Conservation (phyloP, 2,797 vertebrate species). For the Molossus alvarezi region DNA sequence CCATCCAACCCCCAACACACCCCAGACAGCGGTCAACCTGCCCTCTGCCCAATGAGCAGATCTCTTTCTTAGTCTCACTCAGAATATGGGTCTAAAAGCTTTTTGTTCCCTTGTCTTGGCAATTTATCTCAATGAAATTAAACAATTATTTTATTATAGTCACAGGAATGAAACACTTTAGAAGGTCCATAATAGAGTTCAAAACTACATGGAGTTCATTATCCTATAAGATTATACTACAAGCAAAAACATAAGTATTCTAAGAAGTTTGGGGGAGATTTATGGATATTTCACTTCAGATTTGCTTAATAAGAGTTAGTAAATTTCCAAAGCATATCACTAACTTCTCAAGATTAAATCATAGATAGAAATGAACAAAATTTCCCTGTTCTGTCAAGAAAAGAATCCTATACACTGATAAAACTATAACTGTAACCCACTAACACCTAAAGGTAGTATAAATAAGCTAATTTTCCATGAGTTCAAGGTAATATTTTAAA, state of each 20-base stretch:
- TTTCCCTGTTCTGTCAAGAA: background rate
- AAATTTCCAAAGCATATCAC: background rate
- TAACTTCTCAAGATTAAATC: slow-evolving; percentile 32
- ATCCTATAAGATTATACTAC: background rate
- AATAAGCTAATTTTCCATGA: background rate
- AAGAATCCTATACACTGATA: background rate
- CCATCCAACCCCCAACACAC: background rate
- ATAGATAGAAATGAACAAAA: slow-evolving; percentile 9
- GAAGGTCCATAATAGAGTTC: background rate
- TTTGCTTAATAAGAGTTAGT: background rate
- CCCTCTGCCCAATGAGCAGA: background rate
- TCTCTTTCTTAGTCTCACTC: background rate
- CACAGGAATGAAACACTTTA: slow-evolving; percentile 2
- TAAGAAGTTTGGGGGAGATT: background rate
- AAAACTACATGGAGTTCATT: background rate
- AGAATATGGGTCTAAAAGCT: background rate
- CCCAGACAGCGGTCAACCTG: background rate
- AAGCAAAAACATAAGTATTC: background rate
- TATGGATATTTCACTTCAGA: slow-evolving; percentile 24
- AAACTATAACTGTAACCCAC: background rate
- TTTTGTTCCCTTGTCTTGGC: background rate
- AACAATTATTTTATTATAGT: slow-evolving; percentile 15
- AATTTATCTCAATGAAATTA: slow-evolving; percentile 3
- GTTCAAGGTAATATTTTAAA: slow-evolving; percentile 43
- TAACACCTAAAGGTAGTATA: background rate